Evolutionary conservation across 2,888 invertebrate species (phyloP).

Genomic region (Drosophila stalkeri): DNA sequence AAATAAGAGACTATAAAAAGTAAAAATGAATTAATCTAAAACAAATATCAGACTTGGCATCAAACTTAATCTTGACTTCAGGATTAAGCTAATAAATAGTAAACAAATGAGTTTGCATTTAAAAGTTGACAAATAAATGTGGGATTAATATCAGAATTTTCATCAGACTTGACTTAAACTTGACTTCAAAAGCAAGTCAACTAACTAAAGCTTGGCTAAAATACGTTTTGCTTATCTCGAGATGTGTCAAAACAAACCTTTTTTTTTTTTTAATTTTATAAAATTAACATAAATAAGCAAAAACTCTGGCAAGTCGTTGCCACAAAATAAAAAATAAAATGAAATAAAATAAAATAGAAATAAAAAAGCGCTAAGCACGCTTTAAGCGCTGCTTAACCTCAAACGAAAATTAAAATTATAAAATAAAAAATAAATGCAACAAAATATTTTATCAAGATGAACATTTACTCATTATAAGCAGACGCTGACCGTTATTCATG

Average conservation of each 20-base stretch:
- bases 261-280: too few species aligned
- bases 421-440: background rate
- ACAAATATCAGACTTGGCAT: too few species aligned
- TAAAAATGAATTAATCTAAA: too few species aligned
- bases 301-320: background rate
- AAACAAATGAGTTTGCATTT: too few species aligned
- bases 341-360: background rate
- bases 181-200: background rate
- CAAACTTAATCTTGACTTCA: too few species aligned
- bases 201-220: background rate
- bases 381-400: slow-evolving; percentile 3
- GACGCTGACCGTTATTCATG: slow-evolving; percentile 7
- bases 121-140: too few species aligned
- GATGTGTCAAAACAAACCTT: background rate
- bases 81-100: too few species aligned
- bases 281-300: slow-evolving; percentile 5
- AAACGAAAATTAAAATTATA: background rate
- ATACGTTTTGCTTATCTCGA: background rate
- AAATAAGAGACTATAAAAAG: too few species aligned
- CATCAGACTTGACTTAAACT: too few species aligned
- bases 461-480: slow-evolving; percentile 11
- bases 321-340: background rate
- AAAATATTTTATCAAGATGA: slow-evolving; percentile 15
- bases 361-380: background rate
- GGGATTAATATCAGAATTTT: too few species aligned